Evolutionary conservation across 2,797 vertebrate species (phyloP), one percentile per base, ranked within the genome.

Genomic region (Gobio occitaniae): DNA sequence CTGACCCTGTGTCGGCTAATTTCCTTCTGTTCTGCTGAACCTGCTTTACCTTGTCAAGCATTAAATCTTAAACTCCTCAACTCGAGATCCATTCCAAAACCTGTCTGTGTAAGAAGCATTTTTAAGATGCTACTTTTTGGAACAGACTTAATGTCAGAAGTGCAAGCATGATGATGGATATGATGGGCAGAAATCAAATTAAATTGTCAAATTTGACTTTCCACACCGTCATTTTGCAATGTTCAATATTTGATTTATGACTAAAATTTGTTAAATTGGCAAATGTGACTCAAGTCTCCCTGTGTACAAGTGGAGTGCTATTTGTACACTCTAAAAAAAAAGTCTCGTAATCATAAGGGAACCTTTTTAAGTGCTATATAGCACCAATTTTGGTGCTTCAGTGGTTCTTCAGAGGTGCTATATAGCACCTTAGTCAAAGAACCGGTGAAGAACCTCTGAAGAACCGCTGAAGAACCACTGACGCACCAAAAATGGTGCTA

Each of bases 41-140:
- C 19, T 59, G 19, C 36, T 61, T 56, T 61, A 59, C 21, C 36
- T 25, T 44, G 52, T 77, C 75, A 44, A 44, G 54, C 75, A 25
- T 77, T 77, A 44, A 44, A 77, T 77, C 36, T 59, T 77, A 15
- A 77, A 59, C 54, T 77, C 4, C n/a, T 77, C 75, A 61, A 77
- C 74, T 59, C 36, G 2, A 41, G 54, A 77, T 44, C 36, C 3
- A 54, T 25, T 44, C 54, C 36, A 25, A 25, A 77, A 41, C 36
- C 52, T 25, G 36, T 41, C 32, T 41, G 52, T 4, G 17, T n/a
- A 21, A 38, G 72, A 54, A n/a, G 32, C 50, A 56, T 21, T 76
- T 52, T 38, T 29, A 56, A 56, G 10, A 38, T 56, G 72, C 50
- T 8, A 32, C 4, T 29, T 16, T 65, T 65, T 15, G 25, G 13